Percentiles rank a stretch among this genome's conserved stretches.
phyloP scores from a whole-genome alignment of 1,140 invertebrate species.

The Alviniconcha marisindica region DNA sequence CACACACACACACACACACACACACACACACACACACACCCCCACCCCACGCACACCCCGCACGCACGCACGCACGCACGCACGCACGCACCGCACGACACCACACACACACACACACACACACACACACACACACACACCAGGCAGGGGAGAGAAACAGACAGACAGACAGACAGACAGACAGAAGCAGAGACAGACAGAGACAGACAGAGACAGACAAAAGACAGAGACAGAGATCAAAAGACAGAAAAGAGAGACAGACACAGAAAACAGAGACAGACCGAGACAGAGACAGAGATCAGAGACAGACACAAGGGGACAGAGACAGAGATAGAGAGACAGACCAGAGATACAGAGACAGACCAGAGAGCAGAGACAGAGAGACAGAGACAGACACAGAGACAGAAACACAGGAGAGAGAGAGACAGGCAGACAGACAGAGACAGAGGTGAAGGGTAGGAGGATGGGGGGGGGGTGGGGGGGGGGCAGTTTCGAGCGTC shows the following conservation, averaged over 20 bases:
- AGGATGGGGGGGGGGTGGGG: neutral
- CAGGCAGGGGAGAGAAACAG: neutral
- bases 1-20: neutral
- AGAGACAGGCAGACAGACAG: neutral
- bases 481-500: neutral
- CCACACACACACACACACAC: neutral
- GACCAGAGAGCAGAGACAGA: neutral
- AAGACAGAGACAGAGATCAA: neutral
- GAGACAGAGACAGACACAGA: conserved; percentile 10
- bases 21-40: neutral
- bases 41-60: no score
- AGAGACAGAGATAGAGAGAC: neutral
- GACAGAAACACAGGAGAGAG: neutral
- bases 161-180: neutral
- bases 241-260: neutral
- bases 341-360: neutral
- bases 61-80: neutral
- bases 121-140: no score
- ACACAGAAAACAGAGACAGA: neutral
- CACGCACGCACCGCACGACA: neutral
- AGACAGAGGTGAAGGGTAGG: neutral
- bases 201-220: neutral
- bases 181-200: neutral
- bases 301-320: no score
- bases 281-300: neutral